Percentiles rank a stretch among this genome's conserved stretches.
These are phyloP conservation scores for Bubo bubo DNA, from an alignment of 2,113 vertebrate species.

Conservation along the genomic window DNA sequence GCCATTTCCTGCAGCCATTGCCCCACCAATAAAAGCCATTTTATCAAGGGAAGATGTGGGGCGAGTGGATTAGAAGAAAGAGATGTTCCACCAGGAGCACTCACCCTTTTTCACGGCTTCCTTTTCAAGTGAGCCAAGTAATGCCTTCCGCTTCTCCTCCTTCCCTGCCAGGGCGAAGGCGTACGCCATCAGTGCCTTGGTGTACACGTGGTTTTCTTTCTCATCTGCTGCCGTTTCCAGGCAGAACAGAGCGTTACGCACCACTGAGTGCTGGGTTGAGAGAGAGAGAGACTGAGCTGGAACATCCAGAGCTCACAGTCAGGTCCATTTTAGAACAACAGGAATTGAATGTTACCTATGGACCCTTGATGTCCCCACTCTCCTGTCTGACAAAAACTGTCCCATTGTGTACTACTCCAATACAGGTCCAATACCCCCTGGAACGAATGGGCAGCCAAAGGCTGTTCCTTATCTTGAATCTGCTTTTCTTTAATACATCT, in stretches of 20 bases:
- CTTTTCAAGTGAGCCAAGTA: constrained; percentile 40
- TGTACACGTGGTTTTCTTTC: constrained; percentile 36
- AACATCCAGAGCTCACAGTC: fast-evolving
- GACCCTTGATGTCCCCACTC: fast-evolving
- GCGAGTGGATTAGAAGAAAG: neutral
- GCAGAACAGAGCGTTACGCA: neutral
- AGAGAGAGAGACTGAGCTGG: neutral
- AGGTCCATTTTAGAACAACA: fast-evolving
- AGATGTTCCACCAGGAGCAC: neutral
- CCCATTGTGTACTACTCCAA: fast-evolving
- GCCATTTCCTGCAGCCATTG: neutral
- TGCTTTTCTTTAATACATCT: neutral
- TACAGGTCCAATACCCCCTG: no score
- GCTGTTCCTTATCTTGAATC: neutral
- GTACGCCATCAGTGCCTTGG: constrained; percentile 67
- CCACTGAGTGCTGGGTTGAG: neutral
- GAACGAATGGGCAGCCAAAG: fast-evolving
- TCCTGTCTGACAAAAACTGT: neutral
- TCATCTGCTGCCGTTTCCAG: neutral
- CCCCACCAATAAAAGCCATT: neutral
- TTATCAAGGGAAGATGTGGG: neutral
- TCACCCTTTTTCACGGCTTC: constrained; percentile 66
- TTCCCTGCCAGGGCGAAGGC: constrained; percentile 69
- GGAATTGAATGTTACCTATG: fast-evolving
- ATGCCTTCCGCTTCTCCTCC: neutral